Conservation (phyloP, 2,888 invertebrate species). For the Metalampra italica region DNA sequence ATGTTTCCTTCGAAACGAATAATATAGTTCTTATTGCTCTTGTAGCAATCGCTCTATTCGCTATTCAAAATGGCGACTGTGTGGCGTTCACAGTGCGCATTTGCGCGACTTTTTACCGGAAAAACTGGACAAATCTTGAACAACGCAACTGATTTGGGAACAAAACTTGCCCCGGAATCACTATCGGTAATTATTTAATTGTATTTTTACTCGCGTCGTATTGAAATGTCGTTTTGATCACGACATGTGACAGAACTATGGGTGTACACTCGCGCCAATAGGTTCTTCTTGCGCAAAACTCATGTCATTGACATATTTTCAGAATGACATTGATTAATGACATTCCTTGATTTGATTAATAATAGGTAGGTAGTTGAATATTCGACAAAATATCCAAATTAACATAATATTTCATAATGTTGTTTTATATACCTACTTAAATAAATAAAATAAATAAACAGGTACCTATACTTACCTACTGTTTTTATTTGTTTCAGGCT, state of each 20-base stretch:
- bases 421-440: too few relatives aligned
- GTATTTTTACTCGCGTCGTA: constrained; percentile 56
- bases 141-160: constrained; percentile 67
- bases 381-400: background rate
- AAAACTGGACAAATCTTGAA: constrained; percentile 69
- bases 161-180: constrained; percentile 55
- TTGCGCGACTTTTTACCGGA: constrained; percentile 71
- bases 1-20: constrained; percentile 80
- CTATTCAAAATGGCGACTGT: constrained; percentile 80
- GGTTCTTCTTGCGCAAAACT: constrained; percentile 31
- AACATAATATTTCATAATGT: too few relatives aligned
- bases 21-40: constrained; percentile 79
- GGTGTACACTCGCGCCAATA: constrained; percentile 59
- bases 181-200: constrained; percentile 75
- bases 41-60: constrained; percentile 78
- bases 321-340: background rate
- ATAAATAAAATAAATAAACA: too few relatives aligned
- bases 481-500: constrained; percentile 36
- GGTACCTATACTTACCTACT: too few relatives aligned
- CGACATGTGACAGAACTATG: constrained; percentile 78
- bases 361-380: background rate
- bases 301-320: constrained; percentile 3
- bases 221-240: constrained; percentile 65
- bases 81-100: constrained; percentile 74
- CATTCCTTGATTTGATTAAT: constrained; percentile 20